These are phyloP conservation scores for Phengaris alcon DNA, from an alignment of 2,888 invertebrate genomes.

Conservation along the genomic window DNA sequence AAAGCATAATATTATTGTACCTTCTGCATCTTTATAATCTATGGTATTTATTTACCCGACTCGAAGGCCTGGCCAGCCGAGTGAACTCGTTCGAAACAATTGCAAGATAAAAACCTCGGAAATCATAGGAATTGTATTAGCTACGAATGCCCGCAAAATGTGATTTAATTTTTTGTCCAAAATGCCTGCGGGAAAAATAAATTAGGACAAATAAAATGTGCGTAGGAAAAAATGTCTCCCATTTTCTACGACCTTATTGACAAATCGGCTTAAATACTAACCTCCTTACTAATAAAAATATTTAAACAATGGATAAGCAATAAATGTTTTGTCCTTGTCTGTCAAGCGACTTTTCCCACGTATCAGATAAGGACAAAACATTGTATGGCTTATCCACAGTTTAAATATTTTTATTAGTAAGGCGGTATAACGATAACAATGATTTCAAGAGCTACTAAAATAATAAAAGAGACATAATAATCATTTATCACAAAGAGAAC, in stretches of 20 bases:
- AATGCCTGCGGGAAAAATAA: not conserved
- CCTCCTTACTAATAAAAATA: too few relatives aligned
- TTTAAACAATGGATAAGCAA: too few relatives aligned
- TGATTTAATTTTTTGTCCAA: slow-evolving; percentile 15
- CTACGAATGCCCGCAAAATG: not conserved
- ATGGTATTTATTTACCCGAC: slow-evolving; percentile 11
- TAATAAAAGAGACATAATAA: not conserved
- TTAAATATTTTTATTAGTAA: too few relatives aligned
- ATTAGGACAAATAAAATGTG: not conserved
- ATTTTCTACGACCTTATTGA: slow-evolving; percentile 4
- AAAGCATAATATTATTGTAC: not conserved
- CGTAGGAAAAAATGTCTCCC: not conserved
- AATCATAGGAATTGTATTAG: slow-evolving; percentile 23
- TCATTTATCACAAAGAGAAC: not conserved
- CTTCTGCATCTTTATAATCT: not conserved
- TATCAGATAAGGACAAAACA: too few relatives aligned
- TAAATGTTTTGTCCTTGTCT: too few relatives aligned
- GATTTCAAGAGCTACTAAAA: not conserved
- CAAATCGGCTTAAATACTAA: not conserved
- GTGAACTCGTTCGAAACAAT: slow-evolving; percentile 24
- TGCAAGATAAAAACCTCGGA: slow-evolving; percentile 17
- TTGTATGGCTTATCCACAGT: too few relatives aligned
- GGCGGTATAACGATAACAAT: not conserved
- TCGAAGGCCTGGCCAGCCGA: slow-evolving; percentile 15
- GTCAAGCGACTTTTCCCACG: too few relatives aligned